Evolutionary conservation across 2,113 vertebrate genomes (phyloP), one percentile per base, ranked within the genome.

Genomic region (Crotalus viridis): DNA sequence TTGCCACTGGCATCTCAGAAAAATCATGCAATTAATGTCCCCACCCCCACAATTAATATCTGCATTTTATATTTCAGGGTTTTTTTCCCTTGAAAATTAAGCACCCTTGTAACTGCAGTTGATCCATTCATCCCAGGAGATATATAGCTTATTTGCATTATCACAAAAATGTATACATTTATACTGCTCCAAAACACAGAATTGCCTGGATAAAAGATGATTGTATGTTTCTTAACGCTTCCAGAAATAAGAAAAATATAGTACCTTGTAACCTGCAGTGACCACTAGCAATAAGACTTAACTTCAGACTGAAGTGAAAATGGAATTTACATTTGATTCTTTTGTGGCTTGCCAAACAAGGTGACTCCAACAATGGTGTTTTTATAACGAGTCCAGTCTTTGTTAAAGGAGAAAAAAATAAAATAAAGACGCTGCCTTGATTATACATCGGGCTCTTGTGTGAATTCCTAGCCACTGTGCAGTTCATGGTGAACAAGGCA

Each of bases 401-500:
- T 88, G 26, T 74, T 48, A 12, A 33, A 17, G 51, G n/a, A 12
- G 17, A 85, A 6, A 87, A 22, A 86, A 13, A 43, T 46, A 89
- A 54, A 7, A 17, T 54, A 26, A 54, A 3, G 17, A 19, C 22
- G 15, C 9, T 28, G 4, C 43, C 24, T 69, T 33, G 33, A n/a
- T 54, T 0, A 13, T 0, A 56, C 91, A 92, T 3, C 12, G 95
- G 54, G 93, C 90, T 64, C 61, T 15, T 10, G 21, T 93, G 87
- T 87, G 74, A 0, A 28, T 88, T 89, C 88, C 89, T 21, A 0
- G 86, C 0, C 51, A 56, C 54, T 94, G 89, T 94, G 61, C 46
- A 26, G 57, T 93, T 94, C 91, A 94, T 85, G 92, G 88, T 92
- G n/a, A 91, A 59, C 9, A 90, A 88, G 55, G 22, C 64, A 96